Evolutionary conservation across 2,888 invertebrate genomes (phyloP).

Genomic region (Acronicta psi): DNA sequence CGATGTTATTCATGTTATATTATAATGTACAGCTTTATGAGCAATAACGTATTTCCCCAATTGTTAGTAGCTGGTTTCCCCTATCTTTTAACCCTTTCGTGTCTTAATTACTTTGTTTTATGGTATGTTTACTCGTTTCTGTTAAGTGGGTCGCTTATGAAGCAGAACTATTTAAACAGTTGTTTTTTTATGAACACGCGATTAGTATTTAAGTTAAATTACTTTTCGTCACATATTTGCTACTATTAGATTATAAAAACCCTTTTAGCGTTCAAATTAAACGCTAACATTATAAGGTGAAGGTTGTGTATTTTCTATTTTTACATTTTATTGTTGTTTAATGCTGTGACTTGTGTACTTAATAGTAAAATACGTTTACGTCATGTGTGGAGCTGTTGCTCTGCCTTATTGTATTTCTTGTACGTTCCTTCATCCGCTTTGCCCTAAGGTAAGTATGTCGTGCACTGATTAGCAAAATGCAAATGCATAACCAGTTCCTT

Average conservation of each 20-base stretch:
- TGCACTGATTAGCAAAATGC: slow-evolving; percentile 42
- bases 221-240: slow-evolving; percentile 30
- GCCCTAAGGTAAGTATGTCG: slow-evolving; percentile 15
- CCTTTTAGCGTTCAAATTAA: no score
- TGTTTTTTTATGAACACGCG: slow-evolving; percentile 29
- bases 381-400: not conserved
- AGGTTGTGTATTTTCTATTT: slow-evolving; percentile 28
- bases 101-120: slow-evolving; percentile 28
- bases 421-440: slow-evolving; percentile 13
- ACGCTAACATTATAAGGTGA: not conserved
- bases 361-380: not conserved
- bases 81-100: slow-evolving; percentile 13
- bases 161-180: slow-evolving; percentile 30
- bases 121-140: slow-evolving; percentile 21
- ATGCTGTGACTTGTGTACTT: not conserved
- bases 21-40: slow-evolving; percentile 17
- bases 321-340: not conserved
- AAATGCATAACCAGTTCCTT: slow-evolving; percentile 35
- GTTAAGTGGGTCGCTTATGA: slow-evolving; percentile 24
- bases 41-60: slow-evolving; percentile 41
- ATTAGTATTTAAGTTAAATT: slow-evolving; percentile 23
- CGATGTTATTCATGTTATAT: slow-evolving; percentile 29
- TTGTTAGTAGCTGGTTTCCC: slow-evolving; percentile 8
- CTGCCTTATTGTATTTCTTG: not conserved
- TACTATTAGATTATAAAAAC: slow-evolving; percentile 6